A percentile compares a stretch with the other conserved stretches of the same genome.
Conservation (phyloP, 2,888 invertebrate genomes). For the Phorcus lineatus region DNA sequence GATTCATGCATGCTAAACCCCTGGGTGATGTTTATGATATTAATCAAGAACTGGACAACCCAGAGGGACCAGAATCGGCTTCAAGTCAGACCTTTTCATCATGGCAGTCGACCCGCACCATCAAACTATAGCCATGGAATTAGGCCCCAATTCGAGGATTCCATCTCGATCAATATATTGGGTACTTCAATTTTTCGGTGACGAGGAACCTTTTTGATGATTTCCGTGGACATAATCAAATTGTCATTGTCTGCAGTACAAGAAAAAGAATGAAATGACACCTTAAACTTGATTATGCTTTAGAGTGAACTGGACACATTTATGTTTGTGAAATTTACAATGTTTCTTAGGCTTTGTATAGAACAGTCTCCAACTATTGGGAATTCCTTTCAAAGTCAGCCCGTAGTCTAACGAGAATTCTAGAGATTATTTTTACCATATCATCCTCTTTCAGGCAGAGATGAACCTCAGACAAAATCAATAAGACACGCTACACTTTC, state of each 20-base stretch:
- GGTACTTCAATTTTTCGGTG: neutral
- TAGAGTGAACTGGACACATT: no score
- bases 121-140: slow-evolving; percentile 18
- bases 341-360: no score
- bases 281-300: neutral
- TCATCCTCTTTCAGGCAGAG: no score
- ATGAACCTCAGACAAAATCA: no score
- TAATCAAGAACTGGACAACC: slow-evolving; percentile 19
- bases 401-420: no score
- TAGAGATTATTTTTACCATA: no score
- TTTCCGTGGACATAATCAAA: neutral
- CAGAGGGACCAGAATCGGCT: slow-evolving; percentile 2
- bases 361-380: no score
- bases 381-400: no score
- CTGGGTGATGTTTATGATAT: slow-evolving; percentile 21
- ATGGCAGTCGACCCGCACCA: neutral
- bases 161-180: neutral
- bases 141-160: neutral
- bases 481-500: no score
- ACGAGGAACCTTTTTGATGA: neutral
- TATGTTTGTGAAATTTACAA: no score
- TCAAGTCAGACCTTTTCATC: slow-evolving; percentile 18
- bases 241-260: neutral
- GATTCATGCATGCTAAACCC: slow-evolving; percentile 21
- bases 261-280: neutral